Evolutionary conservation across 2,113 vertebrate genomes (phyloP).

Genomic region (Clarias gariepinus): DNA sequence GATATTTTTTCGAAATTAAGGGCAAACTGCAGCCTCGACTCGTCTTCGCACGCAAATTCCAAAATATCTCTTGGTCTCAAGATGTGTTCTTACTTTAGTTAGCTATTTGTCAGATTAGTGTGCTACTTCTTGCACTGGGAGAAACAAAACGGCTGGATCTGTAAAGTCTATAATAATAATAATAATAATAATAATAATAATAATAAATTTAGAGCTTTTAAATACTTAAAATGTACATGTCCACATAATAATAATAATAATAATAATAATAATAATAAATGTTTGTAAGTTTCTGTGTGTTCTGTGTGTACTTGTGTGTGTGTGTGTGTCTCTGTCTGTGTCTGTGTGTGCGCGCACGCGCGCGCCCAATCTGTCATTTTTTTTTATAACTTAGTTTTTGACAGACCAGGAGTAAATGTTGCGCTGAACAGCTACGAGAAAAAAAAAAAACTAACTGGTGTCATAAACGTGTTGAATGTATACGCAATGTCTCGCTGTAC

Average conservation of each 20-base stretch:
- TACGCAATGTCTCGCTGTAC: not conserved
- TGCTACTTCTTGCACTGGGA: not conserved
- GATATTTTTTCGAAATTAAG: slow-evolving; percentile 44
- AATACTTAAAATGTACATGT: not conserved
- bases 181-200: slow-evolving; percentile 3
- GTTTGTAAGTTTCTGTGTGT: not conserved
- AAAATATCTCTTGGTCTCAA: slow-evolving; percentile 42
- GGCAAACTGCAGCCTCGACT: slow-evolving; percentile 52
- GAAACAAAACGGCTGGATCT: not conserved
- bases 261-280: not conserved
- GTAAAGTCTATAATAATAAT: not conserved
- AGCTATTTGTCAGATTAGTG: not conserved
- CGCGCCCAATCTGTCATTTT: not conserved
- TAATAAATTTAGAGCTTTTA: not conserved
- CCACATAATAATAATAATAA: not conserved
- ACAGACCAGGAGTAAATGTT: not conserved
- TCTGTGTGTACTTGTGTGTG: no score
- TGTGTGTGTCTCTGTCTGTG: not conserved
- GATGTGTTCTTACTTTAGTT: slow-evolving; percentile 30
- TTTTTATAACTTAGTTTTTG: no score
- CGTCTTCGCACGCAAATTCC: slow-evolving; percentile 20
- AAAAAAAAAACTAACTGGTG: not conserved
- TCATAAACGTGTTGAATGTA: not conserved
- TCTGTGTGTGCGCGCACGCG: not conserved
- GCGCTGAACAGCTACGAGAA: no score